phyloP scores from a whole-genome alignment of 2,888 invertebrate species.

The Hymenopus coronatus region DNA sequence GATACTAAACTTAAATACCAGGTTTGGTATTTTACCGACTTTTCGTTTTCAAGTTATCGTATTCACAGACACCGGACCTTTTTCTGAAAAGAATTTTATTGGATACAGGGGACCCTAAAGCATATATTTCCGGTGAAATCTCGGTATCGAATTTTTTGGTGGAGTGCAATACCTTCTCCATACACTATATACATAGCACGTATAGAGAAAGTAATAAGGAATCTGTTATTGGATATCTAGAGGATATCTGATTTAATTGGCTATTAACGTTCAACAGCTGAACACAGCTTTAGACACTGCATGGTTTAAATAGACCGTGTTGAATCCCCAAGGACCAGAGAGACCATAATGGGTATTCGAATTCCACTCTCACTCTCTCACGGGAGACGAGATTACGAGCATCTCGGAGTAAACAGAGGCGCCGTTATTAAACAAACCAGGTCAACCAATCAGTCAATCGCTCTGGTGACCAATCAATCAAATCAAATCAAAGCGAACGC shows the following conservation, averaged over 20 bases:
- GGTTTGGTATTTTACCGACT: too few relatives aligned
- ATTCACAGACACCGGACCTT: too few relatives aligned
- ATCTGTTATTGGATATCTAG: neutral
- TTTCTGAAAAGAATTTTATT: too few relatives aligned
- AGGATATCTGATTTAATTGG: neutral
- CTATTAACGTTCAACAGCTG: neutral
- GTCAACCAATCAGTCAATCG: neutral
- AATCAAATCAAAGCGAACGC: neutral
- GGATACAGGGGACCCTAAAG: too few relatives aligned
- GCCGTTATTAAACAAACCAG: neutral
- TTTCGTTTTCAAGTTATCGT: too few relatives aligned
- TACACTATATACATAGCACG: too few relatives aligned
- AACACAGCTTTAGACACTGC: neutral
- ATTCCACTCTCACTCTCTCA: neutral
- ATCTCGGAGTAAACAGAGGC: neutral
- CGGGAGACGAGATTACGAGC: neutral
- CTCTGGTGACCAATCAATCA: neutral
- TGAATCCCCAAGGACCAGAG: neutral
- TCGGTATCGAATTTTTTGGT: too few relatives aligned
- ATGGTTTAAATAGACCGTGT: neutral
- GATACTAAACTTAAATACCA: too few relatives aligned
- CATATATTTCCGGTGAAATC: too few relatives aligned
- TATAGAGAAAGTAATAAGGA: too few relatives aligned
- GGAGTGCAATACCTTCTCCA: too few relatives aligned
- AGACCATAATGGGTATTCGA: neutral